Evolutionary conservation across 2,113 vertebrate genomes (phyloP).

Genomic region (Myotis yumanensis): DNA sequence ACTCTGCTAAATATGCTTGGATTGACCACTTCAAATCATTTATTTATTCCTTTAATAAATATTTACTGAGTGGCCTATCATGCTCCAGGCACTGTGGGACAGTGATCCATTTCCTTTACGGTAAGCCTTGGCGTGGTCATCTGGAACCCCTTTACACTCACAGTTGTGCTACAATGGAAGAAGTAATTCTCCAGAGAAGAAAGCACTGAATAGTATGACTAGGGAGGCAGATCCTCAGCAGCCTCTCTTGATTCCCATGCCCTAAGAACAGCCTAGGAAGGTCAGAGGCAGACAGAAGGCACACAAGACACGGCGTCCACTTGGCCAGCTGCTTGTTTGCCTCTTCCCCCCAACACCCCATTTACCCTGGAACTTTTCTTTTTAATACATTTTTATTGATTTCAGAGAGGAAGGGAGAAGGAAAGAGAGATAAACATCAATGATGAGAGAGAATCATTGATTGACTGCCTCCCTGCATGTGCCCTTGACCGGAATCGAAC

Average conservation of each 20-base stretch:
- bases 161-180: neutral
- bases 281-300: neutral
- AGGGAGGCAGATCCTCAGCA: neutral
- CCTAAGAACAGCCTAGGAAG: neutral
- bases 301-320: neutral
- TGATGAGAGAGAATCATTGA: too few relatives aligned
- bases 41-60: slow-evolving; percentile 53
- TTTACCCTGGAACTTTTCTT: neutral
- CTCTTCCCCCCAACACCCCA: too few relatives aligned
- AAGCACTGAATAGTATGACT: neutral
- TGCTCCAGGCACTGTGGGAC: neutral
- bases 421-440: too few relatives aligned
- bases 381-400: too few relatives aligned
- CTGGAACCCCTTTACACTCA: neutral
- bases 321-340: neutral
- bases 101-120: neutral
- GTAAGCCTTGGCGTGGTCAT: neutral
- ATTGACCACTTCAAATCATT: slow-evolving; percentile 30
- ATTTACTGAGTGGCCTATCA: slow-evolving; percentile 5
- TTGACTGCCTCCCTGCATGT: too few relatives aligned
- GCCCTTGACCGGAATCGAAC: too few relatives aligned
- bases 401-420: too few relatives aligned
- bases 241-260: neutral
- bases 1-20: slow-evolving; percentile 3
- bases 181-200: neutral